These are phyloP conservation scores for Pycnomerus fuliginosus DNA, from an alignment of 2,888 invertebrate species.

Conservation along the genomic window DNA sequence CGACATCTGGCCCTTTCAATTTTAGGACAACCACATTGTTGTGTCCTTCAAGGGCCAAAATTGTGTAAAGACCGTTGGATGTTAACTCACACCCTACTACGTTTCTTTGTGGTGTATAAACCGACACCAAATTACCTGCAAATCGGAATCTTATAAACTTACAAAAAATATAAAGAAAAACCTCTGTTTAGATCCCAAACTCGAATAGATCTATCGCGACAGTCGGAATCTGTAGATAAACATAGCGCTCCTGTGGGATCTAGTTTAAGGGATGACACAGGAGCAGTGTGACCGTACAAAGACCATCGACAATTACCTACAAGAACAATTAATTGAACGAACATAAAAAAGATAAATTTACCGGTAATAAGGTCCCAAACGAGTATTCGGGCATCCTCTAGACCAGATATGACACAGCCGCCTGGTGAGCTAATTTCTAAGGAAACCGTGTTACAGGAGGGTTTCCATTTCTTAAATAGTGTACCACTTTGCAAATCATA, in stretches of 20 bases:
- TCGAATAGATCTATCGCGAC: constrained; percentile 72
- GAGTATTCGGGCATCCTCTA: constrained; percentile 78
- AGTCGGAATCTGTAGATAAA: constrained; percentile 71
- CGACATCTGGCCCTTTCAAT: constrained; percentile 51
- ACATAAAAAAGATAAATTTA: constrained; percentile 33
- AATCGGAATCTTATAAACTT: constrained; percentile 24
- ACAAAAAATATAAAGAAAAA: constrained; percentile 37
- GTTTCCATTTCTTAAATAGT: constrained; percentile 90
- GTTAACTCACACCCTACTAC: constrained; percentile 77
- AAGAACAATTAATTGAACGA: constrained; percentile 2
- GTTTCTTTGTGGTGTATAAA: constrained; percentile 73
- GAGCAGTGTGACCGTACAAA: constrained; percentile 75
- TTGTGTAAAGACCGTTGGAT: constrained; percentile 69
- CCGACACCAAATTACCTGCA: constrained; percentile 75
- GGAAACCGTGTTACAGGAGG: constrained; percentile 79
- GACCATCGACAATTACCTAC: constrained; percentile 76
- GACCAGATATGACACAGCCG: constrained; percentile 79
- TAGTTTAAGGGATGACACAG: constrained; percentile 71
- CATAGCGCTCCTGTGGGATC: constrained; percentile 72
- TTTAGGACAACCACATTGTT: constrained; percentile 66
- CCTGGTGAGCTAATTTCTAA: constrained; percentile 82
- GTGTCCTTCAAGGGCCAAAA: constrained; percentile 68
- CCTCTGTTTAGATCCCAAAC: constrained; percentile 82
- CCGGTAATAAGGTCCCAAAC: constrained; percentile 87
- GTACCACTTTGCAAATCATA: constrained; percentile 90